A percentile compares a stretch with the other conserved stretches of the same genome.
phyloP scores from a whole-genome alignment of 2,797 vertebrate genomes.

The Gallinago solitaria region DNA sequence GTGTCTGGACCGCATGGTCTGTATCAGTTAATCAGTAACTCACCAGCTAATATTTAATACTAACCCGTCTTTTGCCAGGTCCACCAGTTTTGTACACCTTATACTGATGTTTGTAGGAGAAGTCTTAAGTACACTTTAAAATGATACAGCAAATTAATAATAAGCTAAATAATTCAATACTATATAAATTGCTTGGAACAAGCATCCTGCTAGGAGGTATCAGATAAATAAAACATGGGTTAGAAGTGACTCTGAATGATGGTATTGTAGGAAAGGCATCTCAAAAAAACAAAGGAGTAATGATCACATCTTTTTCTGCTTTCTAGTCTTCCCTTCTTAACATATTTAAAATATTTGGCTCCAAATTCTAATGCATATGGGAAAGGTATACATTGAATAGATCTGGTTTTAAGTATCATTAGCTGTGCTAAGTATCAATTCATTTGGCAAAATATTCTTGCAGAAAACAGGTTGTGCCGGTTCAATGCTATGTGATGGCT shows the following conservation, averaged over 20 bases:
- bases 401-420: background rate
- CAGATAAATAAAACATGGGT: constrained; percentile 50
- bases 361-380: background rate
- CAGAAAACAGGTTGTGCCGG: constrained; percentile 45
- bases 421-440: constrained; percentile 27
- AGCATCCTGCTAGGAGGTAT: background rate
- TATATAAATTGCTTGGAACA: background rate
- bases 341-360: background rate
- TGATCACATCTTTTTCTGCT: background rate
- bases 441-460: constrained; percentile 22
- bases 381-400: background rate
- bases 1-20: background rate
- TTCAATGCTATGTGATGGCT: constrained; percentile 31
- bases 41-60: background rate
- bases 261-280: constrained; percentile 7
- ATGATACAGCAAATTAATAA: constrained; percentile 46
- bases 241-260: constrained; percentile 42
- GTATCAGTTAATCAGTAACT: background rate
- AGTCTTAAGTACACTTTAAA: background rate
- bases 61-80: background rate
- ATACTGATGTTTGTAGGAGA: background rate
- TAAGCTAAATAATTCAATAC: constrained; percentile 45
- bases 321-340: background rate
- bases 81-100: background rate
- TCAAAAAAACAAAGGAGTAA: background rate